These are phyloP conservation scores for Chydorus sphaericus DNA, from an alignment of 2,888 invertebrate genomes.

Conservation along the genomic window DNA sequence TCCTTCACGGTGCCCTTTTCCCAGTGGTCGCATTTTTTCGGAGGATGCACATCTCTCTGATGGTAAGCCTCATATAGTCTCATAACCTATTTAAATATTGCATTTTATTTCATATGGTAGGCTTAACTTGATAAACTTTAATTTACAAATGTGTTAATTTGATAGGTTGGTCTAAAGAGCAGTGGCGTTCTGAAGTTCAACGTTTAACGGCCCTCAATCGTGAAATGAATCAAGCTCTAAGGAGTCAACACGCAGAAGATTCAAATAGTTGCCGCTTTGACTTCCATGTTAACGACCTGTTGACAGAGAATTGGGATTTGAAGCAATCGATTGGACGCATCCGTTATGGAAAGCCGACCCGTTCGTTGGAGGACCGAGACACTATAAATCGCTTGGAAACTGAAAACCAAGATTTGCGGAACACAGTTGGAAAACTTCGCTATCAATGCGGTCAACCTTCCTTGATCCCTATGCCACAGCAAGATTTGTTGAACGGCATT, in stretches of 20 bases:
- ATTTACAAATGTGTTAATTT: too few species aligned
- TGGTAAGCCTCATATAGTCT: too few species aligned
- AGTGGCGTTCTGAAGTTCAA: neutral
- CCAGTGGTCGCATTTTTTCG: neutral
- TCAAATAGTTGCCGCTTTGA: neutral
- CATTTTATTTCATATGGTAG: too few species aligned
- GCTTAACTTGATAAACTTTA: too few species aligned
- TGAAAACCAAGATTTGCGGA: conserved; percentile 9
- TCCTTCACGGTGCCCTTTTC: neutral
- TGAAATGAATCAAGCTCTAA: neutral
- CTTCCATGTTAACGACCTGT: neutral
- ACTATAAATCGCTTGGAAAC: conserved; percentile 7
- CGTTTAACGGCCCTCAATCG: neutral
- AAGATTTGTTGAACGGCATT: neutral
- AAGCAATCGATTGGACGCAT: conserved; percentile 2
- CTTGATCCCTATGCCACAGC: neutral
- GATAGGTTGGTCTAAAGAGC: neutral
- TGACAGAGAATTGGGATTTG: conserved; percentile 5
- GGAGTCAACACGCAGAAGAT: neutral
- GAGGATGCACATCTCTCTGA: too few species aligned
- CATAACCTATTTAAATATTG: too few species aligned
- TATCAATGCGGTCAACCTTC: conserved; percentile 1
- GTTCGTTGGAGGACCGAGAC: conserved; percentile 6
- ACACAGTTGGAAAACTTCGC: neutral
- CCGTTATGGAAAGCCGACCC: conserved; percentile 2